phyloP scores from a whole-genome alignment of 1,140 invertebrate species.

The Bombus waltoni region DNA sequence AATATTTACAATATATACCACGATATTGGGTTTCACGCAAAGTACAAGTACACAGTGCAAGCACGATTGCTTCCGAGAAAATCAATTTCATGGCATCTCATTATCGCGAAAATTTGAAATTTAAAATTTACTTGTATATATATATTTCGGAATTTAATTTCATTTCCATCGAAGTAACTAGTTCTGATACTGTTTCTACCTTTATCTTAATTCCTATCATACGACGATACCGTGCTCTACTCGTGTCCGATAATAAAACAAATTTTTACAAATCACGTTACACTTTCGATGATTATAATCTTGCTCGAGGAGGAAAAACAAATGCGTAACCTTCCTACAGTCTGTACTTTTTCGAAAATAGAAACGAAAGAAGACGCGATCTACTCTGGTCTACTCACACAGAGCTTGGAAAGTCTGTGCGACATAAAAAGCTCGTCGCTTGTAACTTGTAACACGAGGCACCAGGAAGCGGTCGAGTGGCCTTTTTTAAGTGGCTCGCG shows the following conservation, averaged over 20 bases:
- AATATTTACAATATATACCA: not conserved
- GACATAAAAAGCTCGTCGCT: constrained; percentile 52
- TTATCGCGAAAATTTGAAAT: no score
- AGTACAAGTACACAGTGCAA: no score
- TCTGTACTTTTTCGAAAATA: not conserved
- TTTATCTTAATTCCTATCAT: constrained; percentile 11
- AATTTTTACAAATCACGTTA: not conserved
- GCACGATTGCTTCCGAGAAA: no score
- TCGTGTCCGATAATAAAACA: not conserved
- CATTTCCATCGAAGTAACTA: not conserved
- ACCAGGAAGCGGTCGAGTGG: constrained; percentile 62
- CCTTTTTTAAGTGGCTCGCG: constrained; percentile 56
- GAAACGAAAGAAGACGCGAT: not conserved
- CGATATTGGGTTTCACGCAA: no score
- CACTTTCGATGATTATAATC: not conserved
- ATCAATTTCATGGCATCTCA: no score
- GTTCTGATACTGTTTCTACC: not conserved
- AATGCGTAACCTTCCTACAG: no score
- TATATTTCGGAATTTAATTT: not conserved
- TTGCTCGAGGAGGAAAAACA: not conserved
- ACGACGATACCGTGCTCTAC: not conserved
- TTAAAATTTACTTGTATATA: no score
- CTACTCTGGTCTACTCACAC: not conserved
- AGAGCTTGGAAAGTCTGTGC: constrained; percentile 3
- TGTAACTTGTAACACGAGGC: constrained; percentile 19